Conservation (phyloP, 2,113 vertebrate genomes). For the Lepisosteus osseus region DNA sequence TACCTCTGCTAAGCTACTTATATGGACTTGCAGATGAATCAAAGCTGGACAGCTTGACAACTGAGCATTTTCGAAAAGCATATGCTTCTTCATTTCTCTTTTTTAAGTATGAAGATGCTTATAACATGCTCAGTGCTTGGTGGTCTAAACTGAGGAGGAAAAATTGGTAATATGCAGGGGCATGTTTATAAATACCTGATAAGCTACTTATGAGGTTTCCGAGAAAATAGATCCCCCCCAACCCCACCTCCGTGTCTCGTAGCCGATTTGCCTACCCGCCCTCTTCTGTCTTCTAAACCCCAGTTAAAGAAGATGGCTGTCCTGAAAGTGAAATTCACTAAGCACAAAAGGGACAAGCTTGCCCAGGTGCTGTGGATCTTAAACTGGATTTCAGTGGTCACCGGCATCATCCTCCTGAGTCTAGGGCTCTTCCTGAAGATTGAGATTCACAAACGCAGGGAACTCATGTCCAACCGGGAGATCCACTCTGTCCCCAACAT, state of each 20-base stretch:
- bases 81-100: too few relatives aligned
- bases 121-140: too few relatives aligned
- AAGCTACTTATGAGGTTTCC: conserved; percentile 37
- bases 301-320: conserved; percentile 66
- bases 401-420: conserved; percentile 73
- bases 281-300: not conserved
- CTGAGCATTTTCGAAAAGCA: too few relatives aligned
- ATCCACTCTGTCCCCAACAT: conserved; percentile 76
- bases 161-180: too few relatives aligned
- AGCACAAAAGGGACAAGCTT: conserved; percentile 75
- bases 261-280: not conserved
- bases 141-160: too few relatives aligned
- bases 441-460: conserved; percentile 74
- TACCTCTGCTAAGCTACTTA: conserved; percentile 32
- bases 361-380: conserved; percentile 84
- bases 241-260: not conserved
- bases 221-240: conserved; percentile 14
- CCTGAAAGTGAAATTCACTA: conserved; percentile 80
- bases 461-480: conserved; percentile 73
- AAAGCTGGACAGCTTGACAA: too few relatives aligned
- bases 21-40: too few relatives aligned
- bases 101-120: too few relatives aligned
- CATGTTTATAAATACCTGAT: not conserved
- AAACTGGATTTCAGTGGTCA: conserved; percentile 83
- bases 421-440: conserved; percentile 80